Conservation (phyloP, 2,888 invertebrate species). For the Sceliomorpha sp. region DNA sequence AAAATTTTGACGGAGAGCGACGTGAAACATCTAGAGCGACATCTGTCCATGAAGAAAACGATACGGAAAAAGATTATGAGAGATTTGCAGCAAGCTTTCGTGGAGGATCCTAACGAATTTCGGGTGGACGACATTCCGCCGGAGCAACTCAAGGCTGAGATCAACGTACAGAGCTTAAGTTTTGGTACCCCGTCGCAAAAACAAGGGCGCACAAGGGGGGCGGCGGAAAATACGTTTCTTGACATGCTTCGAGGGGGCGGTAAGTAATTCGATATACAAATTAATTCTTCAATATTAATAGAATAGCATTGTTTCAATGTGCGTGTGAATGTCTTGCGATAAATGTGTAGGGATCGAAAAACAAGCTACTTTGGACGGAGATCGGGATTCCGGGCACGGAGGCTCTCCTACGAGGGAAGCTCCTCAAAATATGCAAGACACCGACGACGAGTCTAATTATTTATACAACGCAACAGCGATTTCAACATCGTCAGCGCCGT, state of each 20-base stretch:
- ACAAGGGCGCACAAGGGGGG: conserved; percentile 80
- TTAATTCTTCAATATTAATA: no score
- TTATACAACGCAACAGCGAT: conserved; percentile 68
- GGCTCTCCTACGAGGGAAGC: conserved; percentile 78
- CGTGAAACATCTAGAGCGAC: conserved; percentile 88
- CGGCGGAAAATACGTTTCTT: conserved; percentile 84
- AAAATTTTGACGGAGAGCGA: conserved; percentile 85
- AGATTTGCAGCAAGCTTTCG: conserved; percentile 88
- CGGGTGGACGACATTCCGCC: conserved; percentile 86
- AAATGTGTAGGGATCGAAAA: conserved; percentile 71
- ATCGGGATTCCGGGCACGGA: conserved; percentile 79
- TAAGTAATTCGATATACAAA: no score
- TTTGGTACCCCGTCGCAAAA: conserved; percentile 82
- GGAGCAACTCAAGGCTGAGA: conserved; percentile 85
- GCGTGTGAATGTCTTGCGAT: no score
- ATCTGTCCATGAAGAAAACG: conserved; percentile 93
- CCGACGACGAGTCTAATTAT: conserved; percentile 83
- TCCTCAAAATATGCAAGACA: conserved; percentile 75
- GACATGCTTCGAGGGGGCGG: conserved; percentile 85
- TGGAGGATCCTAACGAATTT: conserved; percentile 87
- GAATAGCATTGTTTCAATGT: no score
- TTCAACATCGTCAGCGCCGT: conserved; percentile 65
- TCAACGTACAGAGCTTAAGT: conserved; percentile 85
- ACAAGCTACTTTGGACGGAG: conserved; percentile 68
- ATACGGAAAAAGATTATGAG: conserved; percentile 92